phyloP scores from a whole-genome alignment of 2,113 vertebrate genomes.

The Candoia aspera region DNA sequence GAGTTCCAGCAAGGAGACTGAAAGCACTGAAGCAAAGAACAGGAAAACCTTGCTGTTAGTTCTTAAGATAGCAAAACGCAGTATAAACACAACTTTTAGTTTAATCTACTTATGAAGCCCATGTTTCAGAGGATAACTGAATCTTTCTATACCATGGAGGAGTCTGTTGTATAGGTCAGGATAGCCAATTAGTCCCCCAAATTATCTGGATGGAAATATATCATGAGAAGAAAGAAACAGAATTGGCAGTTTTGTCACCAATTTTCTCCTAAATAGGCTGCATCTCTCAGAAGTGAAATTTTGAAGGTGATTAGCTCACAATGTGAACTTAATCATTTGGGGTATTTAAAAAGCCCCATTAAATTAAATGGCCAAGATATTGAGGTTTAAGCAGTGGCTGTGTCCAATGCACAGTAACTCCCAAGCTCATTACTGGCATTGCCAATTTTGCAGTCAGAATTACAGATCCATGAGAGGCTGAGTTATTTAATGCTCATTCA shows the following conservation, averaged over 20 bases:
- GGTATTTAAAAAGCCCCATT: slow-evolving; percentile 69
- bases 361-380: slow-evolving; percentile 70
- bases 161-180: background rate
- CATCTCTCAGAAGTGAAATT: slow-evolving; percentile 69
- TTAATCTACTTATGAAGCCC: background rate
- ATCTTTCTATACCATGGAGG: background rate
- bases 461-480: background rate
- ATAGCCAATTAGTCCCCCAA: fast-evolving
- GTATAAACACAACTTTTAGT: background rate
- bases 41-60: background rate
- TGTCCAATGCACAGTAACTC: slow-evolving; percentile 59
- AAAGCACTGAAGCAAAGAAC: background rate
- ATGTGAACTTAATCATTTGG: slow-evolving; percentile 72
- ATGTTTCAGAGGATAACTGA: background rate
- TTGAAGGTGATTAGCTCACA: slow-evolving; percentile 69
- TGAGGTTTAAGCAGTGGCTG: slow-evolving; percentile 67
- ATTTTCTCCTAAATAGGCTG: slow-evolving; percentile 62
- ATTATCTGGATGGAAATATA: background rate
- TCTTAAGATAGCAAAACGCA: background rate
- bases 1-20: background rate
- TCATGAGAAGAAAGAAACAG: slow-evolving; percentile 34
- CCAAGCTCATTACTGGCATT: slow-evolving; percentile 52
- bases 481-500: background rate
- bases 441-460: slow-evolving; percentile 29
- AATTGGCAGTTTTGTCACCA: slow-evolving; percentile 29